Conservation (phyloP, 1,140 invertebrate species). For the Ips typographus region DNA sequence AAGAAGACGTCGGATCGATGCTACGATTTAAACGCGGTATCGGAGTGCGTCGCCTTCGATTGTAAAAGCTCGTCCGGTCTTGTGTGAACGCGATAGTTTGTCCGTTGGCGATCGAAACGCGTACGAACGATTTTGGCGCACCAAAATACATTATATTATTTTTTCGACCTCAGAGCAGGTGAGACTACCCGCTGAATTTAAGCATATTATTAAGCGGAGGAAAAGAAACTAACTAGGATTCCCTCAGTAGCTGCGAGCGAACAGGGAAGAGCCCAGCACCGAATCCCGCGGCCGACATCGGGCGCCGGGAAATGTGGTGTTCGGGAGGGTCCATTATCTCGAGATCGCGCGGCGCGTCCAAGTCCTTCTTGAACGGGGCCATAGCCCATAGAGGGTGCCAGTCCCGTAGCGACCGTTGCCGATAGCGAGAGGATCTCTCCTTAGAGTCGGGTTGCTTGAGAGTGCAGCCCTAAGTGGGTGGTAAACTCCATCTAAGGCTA, state of each 20-base stretch:
- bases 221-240: conserved; percentile 87
- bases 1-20: no score
- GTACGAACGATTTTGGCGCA: no score
- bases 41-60: conserved; percentile 49
- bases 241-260: conserved; percentile 85
- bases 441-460: conserved; percentile 82
- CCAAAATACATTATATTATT: no score
- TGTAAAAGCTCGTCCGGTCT: no score
- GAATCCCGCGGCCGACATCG: conserved; percentile 52
- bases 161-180: conserved; percentile 13
- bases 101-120: no score
- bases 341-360: conserved; percentile 55
- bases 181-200: conserved; percentile 73
- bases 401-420: conserved; percentile 62
- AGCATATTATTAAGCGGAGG: conserved; percentile 90
- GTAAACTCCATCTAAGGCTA: conserved; percentile 86
- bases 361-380: conserved; percentile 71
- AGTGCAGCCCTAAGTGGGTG: conserved; percentile 81
- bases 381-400: conserved; percentile 70
- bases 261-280: conserved; percentile 74
- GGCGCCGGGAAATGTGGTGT: conserved; percentile 70
- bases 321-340: conserved; percentile 58
- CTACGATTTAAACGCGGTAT: conserved; percentile 55
- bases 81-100: no score
- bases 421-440: conserved; percentile 60